These are phyloP conservation scores for Crax fasciolata DNA, from an alignment of 2,797 vertebrate species.

Conservation along the genomic window DNA sequence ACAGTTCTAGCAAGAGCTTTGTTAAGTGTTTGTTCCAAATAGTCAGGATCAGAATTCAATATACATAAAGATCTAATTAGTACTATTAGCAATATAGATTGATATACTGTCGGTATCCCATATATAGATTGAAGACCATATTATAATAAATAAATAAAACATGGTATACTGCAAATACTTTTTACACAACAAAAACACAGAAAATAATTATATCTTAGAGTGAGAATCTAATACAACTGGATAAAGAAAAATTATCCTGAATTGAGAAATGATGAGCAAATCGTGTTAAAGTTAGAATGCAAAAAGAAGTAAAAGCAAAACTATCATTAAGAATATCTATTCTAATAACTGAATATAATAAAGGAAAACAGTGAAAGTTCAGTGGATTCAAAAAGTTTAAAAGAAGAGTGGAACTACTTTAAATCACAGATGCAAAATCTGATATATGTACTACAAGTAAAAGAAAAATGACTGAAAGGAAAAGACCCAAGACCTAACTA, in stretches of 20 bases:
- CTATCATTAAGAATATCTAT: background rate
- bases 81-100: background rate
- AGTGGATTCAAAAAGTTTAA: background rate
- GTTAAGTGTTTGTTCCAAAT: background rate
- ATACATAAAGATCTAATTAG: background rate
- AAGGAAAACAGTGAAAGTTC: background rate
- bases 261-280: background rate
- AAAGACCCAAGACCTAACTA: background rate
- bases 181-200: background rate
- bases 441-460: background rate
- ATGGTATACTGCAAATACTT: background rate
- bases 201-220: background rate
- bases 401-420: background rate
- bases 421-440: background rate
- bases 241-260: background rate
- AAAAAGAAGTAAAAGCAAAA: background rate
- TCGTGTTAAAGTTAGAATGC: background rate
- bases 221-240: background rate
- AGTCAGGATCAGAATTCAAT: accelerated
- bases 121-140: background rate
- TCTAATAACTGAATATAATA: background rate
- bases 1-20: background rate
- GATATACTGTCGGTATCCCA: background rate
- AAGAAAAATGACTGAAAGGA: background rate
- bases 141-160: background rate